phyloP scores from a whole-genome alignment of 2,888 invertebrate genomes.

The Cheilosia scutellata region DNA sequence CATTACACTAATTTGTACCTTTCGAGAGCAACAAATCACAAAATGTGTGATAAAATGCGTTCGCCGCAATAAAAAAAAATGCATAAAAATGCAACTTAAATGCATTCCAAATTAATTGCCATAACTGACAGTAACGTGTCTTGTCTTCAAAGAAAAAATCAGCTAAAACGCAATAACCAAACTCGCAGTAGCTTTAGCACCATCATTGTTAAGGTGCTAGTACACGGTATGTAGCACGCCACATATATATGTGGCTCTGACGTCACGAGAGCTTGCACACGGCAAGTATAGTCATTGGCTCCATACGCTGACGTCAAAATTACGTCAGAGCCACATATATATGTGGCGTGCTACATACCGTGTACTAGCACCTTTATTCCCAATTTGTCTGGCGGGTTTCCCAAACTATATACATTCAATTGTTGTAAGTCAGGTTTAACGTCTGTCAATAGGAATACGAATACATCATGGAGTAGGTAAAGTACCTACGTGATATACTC shows the following conservation, averaged over 20 bases:
- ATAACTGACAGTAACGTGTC: neutral
- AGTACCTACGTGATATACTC: neutral
- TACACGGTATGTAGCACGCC: too few relatives aligned
- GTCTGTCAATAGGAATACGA: neutral
- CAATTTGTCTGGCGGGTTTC: conserved; percentile 39
- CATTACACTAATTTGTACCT: conserved; percentile 11
- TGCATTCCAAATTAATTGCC: conserved; percentile 23
- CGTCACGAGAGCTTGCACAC: too few relatives aligned
- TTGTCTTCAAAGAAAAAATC: neutral
- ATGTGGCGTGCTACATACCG: too few relatives aligned
- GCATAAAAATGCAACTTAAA: conserved; percentile 8
- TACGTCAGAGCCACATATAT: too few relatives aligned
- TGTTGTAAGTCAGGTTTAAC: conserved; percentile 30
- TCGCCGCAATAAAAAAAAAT: conserved; percentile 14
- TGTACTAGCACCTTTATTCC: too few relatives aligned
- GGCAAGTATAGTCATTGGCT: too few relatives aligned
- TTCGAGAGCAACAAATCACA: conserved; percentile 9
- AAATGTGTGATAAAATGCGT: conserved; percentile 55
- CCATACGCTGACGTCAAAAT: too few relatives aligned
- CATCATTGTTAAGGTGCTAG: conserved; percentile 56
- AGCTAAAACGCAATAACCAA: neutral
- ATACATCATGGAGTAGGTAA: neutral
- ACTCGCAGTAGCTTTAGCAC: neutral
- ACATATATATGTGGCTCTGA: too few relatives aligned
- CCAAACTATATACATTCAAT: conserved; percentile 4